These are phyloP conservation scores for Salticus scenicus DNA, from an alignment of 2,888 invertebrate species.

Conservation along the genomic window DNA sequence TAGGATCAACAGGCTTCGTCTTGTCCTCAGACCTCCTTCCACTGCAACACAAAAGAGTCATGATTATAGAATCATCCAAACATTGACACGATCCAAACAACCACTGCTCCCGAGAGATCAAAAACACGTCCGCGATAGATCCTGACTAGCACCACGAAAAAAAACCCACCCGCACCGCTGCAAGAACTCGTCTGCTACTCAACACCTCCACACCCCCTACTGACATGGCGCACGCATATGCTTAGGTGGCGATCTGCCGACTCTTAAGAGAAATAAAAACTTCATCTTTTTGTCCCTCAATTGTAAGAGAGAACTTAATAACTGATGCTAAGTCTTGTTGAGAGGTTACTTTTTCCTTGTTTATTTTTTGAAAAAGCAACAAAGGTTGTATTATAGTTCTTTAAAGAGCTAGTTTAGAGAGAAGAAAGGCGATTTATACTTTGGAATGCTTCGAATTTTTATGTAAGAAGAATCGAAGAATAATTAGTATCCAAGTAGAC, in stretches of 20 bases:
- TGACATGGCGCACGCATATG: conserved; percentile 9
- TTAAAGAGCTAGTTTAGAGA: not conserved
- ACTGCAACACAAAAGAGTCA: conserved; percentile 67
- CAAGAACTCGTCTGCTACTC: conserved; percentile 6
- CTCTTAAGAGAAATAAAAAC: not conserved
- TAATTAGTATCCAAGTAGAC: not conserved
- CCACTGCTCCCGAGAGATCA: not conserved
- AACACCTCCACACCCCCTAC: conserved; percentile 32
- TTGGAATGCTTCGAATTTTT: not conserved
- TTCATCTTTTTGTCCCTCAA: conserved; percentile 5
- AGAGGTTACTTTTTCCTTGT: not conserved
- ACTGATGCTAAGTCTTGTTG: not conserved
- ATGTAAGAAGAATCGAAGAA: not conserved
- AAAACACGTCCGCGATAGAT: conserved; percentile 7
- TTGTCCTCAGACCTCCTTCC: conserved; percentile 58
- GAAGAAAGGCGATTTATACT: not conserved
- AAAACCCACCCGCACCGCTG: conserved; percentile 32
- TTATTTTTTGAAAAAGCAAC: not conserved
- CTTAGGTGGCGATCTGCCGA: not conserved
- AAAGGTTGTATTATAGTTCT: not conserved
- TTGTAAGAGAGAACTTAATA: not conserved
- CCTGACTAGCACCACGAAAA: not conserved
- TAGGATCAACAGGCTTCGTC: conserved; percentile 18
- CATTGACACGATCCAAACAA: not conserved
- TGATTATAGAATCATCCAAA: conserved; percentile 13